phyloP scores from a whole-genome alignment of 2,888 invertebrate genomes.

The Eupithecia vulgata region DNA sequence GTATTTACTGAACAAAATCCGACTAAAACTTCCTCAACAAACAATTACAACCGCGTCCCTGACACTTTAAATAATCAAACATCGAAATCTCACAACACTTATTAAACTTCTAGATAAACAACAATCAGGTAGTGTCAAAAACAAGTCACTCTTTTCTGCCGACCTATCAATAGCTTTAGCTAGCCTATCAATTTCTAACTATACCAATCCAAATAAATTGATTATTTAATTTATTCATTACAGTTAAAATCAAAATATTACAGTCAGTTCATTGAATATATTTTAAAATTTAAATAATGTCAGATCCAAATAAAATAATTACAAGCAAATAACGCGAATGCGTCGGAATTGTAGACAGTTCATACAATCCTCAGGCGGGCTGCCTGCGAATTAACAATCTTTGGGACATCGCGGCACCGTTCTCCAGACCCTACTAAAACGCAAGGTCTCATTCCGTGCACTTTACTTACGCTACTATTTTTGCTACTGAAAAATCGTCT shows the following conservation, averaged over 20 bases:
- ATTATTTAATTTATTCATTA: constrained; percentile 52
- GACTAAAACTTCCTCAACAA: constrained; percentile 56
- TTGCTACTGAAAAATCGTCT: constrained; percentile 70
- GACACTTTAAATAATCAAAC: constrained; percentile 69
- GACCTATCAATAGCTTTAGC: constrained; percentile 51
- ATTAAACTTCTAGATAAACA: constrained; percentile 71
- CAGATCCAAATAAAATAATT: constrained; percentile 59
- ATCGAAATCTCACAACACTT: constrained; percentile 73
- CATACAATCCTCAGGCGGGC: constrained; percentile 54
- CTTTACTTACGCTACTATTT: constrained; percentile 73
- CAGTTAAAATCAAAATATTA: constrained; percentile 4
- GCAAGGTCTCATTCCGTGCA: constrained; percentile 78
- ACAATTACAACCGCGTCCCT: constrained; percentile 47
- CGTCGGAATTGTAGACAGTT: constrained; percentile 48
- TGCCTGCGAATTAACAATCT: constrained; percentile 75
- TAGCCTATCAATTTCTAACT: constrained; percentile 63
- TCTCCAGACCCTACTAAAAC: constrained; percentile 79
- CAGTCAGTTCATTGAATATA: constrained; percentile 5
- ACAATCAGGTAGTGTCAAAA: constrained; percentile 65
- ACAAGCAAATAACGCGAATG: constrained; percentile 47
- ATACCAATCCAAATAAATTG: constrained; percentile 66
- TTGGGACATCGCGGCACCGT: constrained; percentile 80
- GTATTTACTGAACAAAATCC: constrained; percentile 70
- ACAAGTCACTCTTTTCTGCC: constrained; percentile 61
- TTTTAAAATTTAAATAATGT: constrained; percentile 45